Percentiles rank a stretch among this genome's conserved stretches.
These are phyloP conservation scores for Elephantulus edwardii DNA, from an alignment of 2,113 vertebrate species.

Conservation along the genomic window DNA sequence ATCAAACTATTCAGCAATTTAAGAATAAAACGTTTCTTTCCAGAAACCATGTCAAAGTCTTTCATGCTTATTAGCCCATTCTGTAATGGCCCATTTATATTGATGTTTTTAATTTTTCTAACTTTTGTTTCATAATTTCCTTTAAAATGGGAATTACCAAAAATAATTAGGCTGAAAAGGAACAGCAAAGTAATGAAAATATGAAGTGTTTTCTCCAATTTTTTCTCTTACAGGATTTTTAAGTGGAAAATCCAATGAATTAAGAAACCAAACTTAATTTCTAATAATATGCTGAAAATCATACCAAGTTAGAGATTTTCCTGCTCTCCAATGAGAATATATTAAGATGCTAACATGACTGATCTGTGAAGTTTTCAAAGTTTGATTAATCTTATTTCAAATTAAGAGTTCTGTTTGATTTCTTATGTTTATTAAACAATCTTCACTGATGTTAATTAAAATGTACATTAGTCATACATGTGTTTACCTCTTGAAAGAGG, in stretches of 20 bases:
- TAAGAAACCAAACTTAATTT: neutral
- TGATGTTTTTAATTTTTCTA: neutral
- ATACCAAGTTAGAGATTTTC: neutral
- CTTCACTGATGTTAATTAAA: conserved; percentile 52
- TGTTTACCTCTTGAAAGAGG: conserved; percentile 43
- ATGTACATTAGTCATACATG: conserved; percentile 34
- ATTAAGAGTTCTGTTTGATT: conserved; percentile 44
- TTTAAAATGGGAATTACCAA: neutral
- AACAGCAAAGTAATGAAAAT: neutral
- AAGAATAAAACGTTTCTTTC: neutral
- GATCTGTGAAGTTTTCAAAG: conserved; percentile 20
- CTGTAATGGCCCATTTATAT: neutral
- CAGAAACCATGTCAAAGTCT: neutral
- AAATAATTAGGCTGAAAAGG: neutral
- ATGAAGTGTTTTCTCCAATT: neutral
- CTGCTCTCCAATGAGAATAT: neutral
- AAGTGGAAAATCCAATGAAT: neutral
- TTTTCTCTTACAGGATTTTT: neutral
- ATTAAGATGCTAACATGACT: neutral
- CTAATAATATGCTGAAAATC: neutral
- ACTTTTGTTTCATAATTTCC: neutral
- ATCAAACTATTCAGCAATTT: neutral
- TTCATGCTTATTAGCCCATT: neutral
- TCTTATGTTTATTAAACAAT: conserved; percentile 58
- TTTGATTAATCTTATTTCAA: conserved; percentile 40